Percentiles rank a stretch among this genome's conserved stretches.
phyloP scores from a whole-genome alignment of 2,888 invertebrate species.

The Drosophila eohydei region DNA sequence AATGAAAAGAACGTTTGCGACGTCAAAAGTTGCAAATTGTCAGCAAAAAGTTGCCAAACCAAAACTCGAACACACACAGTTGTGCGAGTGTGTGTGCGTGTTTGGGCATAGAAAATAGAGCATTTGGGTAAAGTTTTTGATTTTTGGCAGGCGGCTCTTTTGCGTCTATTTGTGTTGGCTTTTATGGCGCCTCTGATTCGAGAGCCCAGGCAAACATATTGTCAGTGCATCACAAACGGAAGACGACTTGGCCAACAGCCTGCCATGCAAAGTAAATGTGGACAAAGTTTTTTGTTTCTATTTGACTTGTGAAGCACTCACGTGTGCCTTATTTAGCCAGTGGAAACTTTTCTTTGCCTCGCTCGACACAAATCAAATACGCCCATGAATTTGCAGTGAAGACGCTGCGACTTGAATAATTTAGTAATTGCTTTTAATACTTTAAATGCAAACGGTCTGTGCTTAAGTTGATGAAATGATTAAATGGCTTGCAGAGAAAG shows the following conservation, averaged over 20 bases:
- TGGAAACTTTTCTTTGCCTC: conserved; percentile 15
- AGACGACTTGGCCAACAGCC: conserved; percentile 22
- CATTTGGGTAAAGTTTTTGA: conserved; percentile 49
- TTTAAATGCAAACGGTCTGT: neutral
- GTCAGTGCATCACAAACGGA: conserved; percentile 40
- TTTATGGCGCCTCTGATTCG: conserved; percentile 54
- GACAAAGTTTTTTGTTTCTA: conserved; percentile 39
- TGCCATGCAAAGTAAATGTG: conserved; percentile 32
- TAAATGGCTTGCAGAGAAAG: neutral
- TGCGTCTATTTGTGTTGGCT: conserved; percentile 46
- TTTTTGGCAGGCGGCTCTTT: conserved; percentile 46
- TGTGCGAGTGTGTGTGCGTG: conserved; percentile 3
- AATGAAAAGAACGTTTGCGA: conserved; percentile 61
- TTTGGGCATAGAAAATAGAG: conserved; percentile 35
- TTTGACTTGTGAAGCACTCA: conserved; percentile 48
- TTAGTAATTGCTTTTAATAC: neutral
- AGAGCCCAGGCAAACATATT: conserved; percentile 43
- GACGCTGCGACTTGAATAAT: neutral
- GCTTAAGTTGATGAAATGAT: neutral
- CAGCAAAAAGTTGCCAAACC: conserved; percentile 61
- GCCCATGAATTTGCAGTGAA: neutral
- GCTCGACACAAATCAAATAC: conserved; percentile 12
- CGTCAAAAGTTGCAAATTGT: conserved; percentile 68
- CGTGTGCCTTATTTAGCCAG: conserved; percentile 6
- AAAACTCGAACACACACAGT: conserved; percentile 22